phyloP scores from a whole-genome alignment of 2,888 invertebrate species.

The Gasteruption jaculator region DNA sequence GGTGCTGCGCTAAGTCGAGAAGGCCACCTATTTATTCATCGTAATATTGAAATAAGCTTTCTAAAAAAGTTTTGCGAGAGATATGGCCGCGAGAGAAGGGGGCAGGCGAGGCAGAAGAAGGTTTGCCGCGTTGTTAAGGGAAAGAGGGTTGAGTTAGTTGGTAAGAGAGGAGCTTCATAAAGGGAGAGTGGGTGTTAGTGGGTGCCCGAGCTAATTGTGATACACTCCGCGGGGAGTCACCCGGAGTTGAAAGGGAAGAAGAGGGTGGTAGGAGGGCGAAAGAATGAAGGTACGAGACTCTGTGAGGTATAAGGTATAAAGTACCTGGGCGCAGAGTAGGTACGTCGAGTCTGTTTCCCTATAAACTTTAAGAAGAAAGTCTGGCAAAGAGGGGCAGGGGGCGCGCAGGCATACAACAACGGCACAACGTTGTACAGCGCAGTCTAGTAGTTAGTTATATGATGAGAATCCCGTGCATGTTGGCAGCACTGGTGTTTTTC shows the following conservation, averaged over 20 bases:
- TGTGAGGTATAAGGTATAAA: too few relatives aligned
- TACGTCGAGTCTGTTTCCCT: too few relatives aligned
- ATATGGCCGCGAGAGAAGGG: slow-evolving; percentile 22
- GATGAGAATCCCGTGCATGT: slow-evolving; percentile 40
- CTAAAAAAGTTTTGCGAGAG: slow-evolving; percentile 31
- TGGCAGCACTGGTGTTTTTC: slow-evolving; percentile 65
- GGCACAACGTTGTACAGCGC: slow-evolving; percentile 29
- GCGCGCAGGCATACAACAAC: slow-evolving; percentile 9
- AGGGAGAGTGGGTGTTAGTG: slow-evolving; percentile 24
- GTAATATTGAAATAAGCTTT: slow-evolving; percentile 41
- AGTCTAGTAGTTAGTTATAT: slow-evolving; percentile 50
- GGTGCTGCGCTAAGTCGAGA: too few relatives aligned
- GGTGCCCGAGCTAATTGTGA: slow-evolving; percentile 47
- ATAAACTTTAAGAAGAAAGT: slow-evolving; percentile 44
- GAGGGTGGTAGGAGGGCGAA: slow-evolving; percentile 19
- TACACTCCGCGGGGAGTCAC: slow-evolving; percentile 46
- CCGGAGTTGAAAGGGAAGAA: slow-evolving; percentile 23
- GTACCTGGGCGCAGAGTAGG: too few relatives aligned
- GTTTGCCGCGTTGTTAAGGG: slow-evolving; percentile 19
- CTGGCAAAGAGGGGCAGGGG: slow-evolving; percentile 30
- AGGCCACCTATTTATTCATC: slow-evolving; percentile 33
- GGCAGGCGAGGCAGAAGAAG: slow-evolving; percentile 19
- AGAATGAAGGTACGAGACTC: too few relatives aligned
- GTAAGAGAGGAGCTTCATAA: slow-evolving; percentile 28
- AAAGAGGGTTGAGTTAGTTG: slow-evolving; percentile 15